These are phyloP conservation scores for Prosapia bicincta DNA, from an alignment of 2,888 invertebrate species.

Conservation along the genomic window DNA sequence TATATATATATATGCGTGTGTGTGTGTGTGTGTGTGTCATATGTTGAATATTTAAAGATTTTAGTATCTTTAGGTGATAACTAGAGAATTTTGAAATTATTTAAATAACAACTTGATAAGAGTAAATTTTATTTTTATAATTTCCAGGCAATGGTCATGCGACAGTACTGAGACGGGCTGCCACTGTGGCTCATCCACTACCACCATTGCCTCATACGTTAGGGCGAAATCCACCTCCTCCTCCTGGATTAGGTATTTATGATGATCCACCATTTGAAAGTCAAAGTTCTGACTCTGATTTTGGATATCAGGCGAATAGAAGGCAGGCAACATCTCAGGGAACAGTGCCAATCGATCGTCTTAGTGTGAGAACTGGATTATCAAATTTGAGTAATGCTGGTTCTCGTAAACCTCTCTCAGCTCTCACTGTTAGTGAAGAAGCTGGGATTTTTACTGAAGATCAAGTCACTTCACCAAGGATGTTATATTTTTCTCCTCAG, in stretches of 20 bases:
- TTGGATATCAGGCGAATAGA: slow-evolving; percentile 45
- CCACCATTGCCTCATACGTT: slow-evolving; percentile 50
- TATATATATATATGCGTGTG: too few relatives aligned
- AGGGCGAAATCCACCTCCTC: slow-evolving; percentile 48
- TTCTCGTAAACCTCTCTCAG: slow-evolving; percentile 48
- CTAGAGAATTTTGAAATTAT: too few relatives aligned
- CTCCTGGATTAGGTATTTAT: slow-evolving; percentile 47
- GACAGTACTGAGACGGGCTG: slow-evolving; percentile 71
- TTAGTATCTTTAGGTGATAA: too few relatives aligned
- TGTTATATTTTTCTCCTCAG: slow-evolving; percentile 54
- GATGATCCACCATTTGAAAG: slow-evolving; percentile 51
- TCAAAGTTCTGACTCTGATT: slow-evolving; percentile 58
- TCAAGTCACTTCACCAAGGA: slow-evolving; percentile 42
- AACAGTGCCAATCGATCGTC: slow-evolving; percentile 53
- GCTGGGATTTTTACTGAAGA: slow-evolving; percentile 41
- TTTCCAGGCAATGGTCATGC: slow-evolving; percentile 65
- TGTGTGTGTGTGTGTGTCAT: too few relatives aligned
- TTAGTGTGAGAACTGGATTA: slow-evolving; percentile 62
- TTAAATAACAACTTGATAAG: too few relatives aligned
- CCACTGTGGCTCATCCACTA: slow-evolving; percentile 40
- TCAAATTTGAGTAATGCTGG: slow-evolving; percentile 42
- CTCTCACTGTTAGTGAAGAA: slow-evolving; percentile 50
- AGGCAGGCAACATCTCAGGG: slow-evolving; percentile 43
- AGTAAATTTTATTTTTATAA: too few relatives aligned
- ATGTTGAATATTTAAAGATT: too few relatives aligned